Base-by-base conservation (phyloP, 1,140 invertebrate genomes). In the Thalassaphorura encarpata region DNA sequence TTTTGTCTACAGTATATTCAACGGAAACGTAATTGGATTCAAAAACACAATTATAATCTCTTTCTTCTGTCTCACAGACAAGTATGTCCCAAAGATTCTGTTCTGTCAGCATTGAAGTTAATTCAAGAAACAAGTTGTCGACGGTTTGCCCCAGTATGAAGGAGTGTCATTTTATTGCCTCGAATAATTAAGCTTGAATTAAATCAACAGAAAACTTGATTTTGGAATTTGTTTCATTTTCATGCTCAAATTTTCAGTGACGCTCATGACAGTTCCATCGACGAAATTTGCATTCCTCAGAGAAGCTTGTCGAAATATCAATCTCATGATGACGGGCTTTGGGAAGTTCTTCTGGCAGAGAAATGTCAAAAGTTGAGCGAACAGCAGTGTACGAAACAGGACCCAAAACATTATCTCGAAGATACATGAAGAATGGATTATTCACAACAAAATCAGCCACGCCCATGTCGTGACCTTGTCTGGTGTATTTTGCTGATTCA, bases 351-450 rank as follows among this genome's bases (percentile, higher is more conserved):
- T 8, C 21, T n/a, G 16, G 5, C 11, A 8, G 11, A 26, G 8
- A 26, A 4, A 21, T 11, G 31, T 51, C 11, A 16, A 51, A 36
- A 24, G 19, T 51, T 4, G 11, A 6, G n/a, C 6, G 21, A 19
- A 51, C 16, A 19, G 48, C 48, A 16, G 11, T 51, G 48, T 31
- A 51, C 6, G 27, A 21, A 24, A 51, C 23, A 5, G 48, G 29
- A n/a, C 48, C 48, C 4, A 36, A 27, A 21, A 5, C 8, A 6
- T 4, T 11, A 21, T 51, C 48, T 15, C 33, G 48, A 27, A 39
- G 8, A 29, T 51, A 51, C 21, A 51, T 29, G 23, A 51, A 51
- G 48, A 16, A 36, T 6, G 48, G 48, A 13, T 39, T 33, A 29
- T 51, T 27, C 11, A 33, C 28, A 24, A 51, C 48, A 24, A 51